Evolutionary conservation across 2,113 vertebrate species (phyloP).

Genomic region (Cyrtonyx montezumae): DNA sequence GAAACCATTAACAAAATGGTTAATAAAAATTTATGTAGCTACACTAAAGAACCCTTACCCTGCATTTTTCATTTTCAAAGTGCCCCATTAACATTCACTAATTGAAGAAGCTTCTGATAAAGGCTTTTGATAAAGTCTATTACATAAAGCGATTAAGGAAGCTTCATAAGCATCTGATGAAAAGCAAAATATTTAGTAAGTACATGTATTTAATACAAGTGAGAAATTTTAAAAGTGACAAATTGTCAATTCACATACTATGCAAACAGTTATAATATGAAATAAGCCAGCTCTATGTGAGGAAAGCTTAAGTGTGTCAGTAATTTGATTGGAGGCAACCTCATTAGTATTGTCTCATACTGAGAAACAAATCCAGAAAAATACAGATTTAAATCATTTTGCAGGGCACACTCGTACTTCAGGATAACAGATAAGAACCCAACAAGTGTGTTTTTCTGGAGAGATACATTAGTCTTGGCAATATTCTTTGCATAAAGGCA

Average conservation of each 20-base stretch:
- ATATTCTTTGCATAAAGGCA: not conserved
- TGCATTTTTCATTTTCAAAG: conserved; percentile 20
- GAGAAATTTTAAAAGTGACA: not conserved
- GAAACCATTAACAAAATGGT: not conserved
- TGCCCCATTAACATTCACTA: conserved; percentile 1
- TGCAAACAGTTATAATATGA: not conserved
- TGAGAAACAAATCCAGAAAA: not conserved
- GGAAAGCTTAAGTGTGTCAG: not conserved
- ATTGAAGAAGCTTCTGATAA: conserved; percentile 19
- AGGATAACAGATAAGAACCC: not conserved
- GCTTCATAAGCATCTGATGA: not conserved
- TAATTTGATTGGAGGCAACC: not conserved
- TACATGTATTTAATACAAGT: not conserved
- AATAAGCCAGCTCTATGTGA: not conserved
- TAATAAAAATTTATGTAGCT: not conserved
- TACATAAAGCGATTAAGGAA: conserved; percentile 2
- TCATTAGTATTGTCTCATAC: not conserved
- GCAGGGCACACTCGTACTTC: rapidly evolving
- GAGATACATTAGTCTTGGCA: not conserved
- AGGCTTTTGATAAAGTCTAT: conserved; percentile 10
- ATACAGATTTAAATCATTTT: not conserved
- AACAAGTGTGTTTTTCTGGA: not conserved
- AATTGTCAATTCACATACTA: not conserved
- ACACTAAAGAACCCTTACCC: not conserved
- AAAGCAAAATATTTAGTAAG: conserved; percentile 11